A percentile compares a stretch with the other conserved stretches of the same genome.
Evolutionary conservation across 2,113 vertebrate genomes (phyloP).

Genomic region (Dunckerocampus dactyliophorus): DNA sequence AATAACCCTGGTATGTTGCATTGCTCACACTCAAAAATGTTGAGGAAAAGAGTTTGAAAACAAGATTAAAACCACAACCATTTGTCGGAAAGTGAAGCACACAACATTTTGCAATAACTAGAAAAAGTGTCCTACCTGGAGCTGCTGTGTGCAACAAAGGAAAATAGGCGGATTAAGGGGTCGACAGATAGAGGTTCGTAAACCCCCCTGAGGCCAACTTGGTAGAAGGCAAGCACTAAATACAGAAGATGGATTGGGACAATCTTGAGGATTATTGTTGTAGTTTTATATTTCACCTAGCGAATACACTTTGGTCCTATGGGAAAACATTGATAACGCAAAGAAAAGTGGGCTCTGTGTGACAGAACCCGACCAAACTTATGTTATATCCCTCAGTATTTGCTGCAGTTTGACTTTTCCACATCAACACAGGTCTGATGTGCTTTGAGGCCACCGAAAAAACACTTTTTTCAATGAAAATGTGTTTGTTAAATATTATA

Average conservation of each 20-base stretch:
- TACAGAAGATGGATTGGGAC: not conserved
- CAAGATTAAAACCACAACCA: not conserved
- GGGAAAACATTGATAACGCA: not conserved
- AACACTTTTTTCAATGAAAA: too few relatives aligned
- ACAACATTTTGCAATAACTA: constrained; percentile 1
- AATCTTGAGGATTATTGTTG: constrained; percentile 1
- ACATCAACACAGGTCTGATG: too few relatives aligned
- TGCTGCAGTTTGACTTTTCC: too few relatives aligned
- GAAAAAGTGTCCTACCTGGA: not conserved
- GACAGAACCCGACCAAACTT: not conserved
- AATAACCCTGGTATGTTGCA: not conserved
- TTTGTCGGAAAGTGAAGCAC: not conserved
- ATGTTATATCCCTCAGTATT: too few relatives aligned
- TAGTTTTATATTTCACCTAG: not conserved
- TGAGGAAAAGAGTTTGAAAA: not conserved
- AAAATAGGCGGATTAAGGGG: not conserved
- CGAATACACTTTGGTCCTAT: not conserved
- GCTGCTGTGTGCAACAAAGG: not conserved
- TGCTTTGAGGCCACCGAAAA: too few relatives aligned
- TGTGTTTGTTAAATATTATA: too few relatives aligned
- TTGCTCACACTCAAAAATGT: not conserved
- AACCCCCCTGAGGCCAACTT: not conserved
- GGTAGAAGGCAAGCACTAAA: not conserved
- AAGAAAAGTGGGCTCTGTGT: not conserved
- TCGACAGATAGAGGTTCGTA: not conserved